Evolutionary conservation across 2,888 invertebrate species (phyloP).

Genomic region (Cybosia mesomella): DNA sequence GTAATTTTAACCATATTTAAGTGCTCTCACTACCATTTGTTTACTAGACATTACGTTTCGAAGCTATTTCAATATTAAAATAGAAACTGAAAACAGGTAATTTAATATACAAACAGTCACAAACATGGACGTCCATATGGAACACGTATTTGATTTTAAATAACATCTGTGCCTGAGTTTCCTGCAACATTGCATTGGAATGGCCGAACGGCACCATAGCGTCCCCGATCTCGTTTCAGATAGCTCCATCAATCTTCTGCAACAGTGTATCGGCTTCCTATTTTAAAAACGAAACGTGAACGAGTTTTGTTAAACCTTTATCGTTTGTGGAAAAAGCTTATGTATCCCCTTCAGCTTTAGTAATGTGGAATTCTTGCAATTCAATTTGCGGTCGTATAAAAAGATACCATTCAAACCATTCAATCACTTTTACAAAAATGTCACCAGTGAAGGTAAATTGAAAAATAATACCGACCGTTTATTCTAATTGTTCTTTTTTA

Average conservation of each 20-base stretch:
- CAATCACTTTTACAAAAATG: constrained; percentile 52
- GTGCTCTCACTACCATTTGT: too few species aligned
- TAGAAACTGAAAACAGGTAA: constrained; percentile 23
- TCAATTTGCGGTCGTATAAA: constrained; percentile 45
- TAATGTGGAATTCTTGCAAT: constrained; percentile 49
- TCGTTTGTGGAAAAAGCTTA: constrained; percentile 57
- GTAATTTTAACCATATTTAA: too few species aligned
- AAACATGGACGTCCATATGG: constrained; percentile 36
- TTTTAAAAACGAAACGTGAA: constrained; percentile 62
- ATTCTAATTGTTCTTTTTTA: constrained; percentile 37
- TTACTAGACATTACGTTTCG: not conserved
- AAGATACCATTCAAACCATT: constrained; percentile 47
- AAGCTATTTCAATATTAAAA: constrained; percentile 8
- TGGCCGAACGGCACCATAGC: constrained; percentile 57
- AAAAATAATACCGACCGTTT: constrained; percentile 36
- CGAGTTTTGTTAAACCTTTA: constrained; percentile 59
- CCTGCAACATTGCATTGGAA: constrained; percentile 60
- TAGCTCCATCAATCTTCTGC: constrained; percentile 81
- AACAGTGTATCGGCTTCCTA: constrained; percentile 74
- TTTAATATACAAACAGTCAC: constrained; percentile 38
- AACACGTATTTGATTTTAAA: constrained; percentile 66
- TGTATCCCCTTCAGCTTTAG: constrained; percentile 45
- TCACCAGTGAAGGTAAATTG: constrained; percentile 33
- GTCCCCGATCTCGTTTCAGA: constrained; percentile 80
- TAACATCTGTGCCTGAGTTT: constrained; percentile 59